Conservation (phyloP, 1,140 invertebrate genomes). For the Orius laevigatus region DNA sequence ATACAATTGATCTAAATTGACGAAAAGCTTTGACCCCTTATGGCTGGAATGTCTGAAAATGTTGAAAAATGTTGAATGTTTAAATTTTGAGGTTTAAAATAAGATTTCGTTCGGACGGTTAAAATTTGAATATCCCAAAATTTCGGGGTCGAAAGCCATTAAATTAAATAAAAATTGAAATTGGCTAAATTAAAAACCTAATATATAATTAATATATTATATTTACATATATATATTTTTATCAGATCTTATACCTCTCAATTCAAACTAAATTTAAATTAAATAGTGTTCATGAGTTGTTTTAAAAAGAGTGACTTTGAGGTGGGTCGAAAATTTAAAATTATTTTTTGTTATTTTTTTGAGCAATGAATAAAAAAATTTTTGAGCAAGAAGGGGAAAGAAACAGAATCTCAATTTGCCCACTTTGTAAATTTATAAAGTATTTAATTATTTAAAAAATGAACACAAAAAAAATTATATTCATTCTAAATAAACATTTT, state of each 20-base stretch:
- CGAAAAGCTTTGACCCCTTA: no score
- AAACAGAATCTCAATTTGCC: neutral
- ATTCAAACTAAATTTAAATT: conserved; percentile 13
- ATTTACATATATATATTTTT: conserved; percentile 11
- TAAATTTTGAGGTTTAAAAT: neutral
- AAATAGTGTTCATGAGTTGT: neutral
- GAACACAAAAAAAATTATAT: neutral
- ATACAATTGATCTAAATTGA: no score
- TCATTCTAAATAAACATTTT: neutral
- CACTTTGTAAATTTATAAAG: neutral
- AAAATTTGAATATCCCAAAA: conserved; percentile 3
- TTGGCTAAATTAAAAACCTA: conserved; percentile 1
- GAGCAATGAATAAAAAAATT: conserved; percentile 17
- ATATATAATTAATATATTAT: conserved; percentile 5
- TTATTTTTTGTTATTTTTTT: conserved; percentile 1
- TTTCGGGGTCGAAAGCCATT: neutral
- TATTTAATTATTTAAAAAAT: neutral
- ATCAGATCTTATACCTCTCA: conserved; percentile 18
- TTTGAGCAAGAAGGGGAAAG: conserved; percentile 15
- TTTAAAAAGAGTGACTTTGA: neutral
- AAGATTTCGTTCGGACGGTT: neutral
- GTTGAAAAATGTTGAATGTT: no score
- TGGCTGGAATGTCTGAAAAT: no score
- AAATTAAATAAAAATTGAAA: neutral
- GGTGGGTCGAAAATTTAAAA: no score